phyloP scores from a whole-genome alignment of 2,797 vertebrate species.

The Bradypodion ventrale region DNA sequence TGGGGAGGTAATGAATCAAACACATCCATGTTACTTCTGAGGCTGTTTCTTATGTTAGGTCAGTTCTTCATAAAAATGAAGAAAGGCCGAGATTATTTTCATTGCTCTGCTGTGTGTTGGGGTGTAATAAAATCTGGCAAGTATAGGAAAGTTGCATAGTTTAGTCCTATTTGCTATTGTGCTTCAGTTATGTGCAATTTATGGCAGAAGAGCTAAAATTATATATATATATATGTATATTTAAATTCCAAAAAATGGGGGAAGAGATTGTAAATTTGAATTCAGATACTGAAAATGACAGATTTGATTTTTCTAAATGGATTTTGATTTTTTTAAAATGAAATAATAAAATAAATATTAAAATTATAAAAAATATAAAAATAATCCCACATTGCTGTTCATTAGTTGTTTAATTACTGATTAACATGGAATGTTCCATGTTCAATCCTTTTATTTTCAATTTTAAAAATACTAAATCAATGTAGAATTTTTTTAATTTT shows the following conservation, averaged over 20 bases:
- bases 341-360: too few species aligned
- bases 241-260: background rate
- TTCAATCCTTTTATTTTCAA: background rate
- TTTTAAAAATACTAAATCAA: background rate
- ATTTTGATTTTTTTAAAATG: too few species aligned
- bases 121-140: background rate
- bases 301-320: too few species aligned
- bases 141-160: background rate
- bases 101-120: background rate
- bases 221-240: background rate
- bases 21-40: background rate
- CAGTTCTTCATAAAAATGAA: background rate
- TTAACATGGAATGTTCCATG: background rate
- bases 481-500: background rate
- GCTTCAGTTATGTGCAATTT: background rate
- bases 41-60: background rate
- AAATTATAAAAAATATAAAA: too few species aligned
- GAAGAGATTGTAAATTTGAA: background rate
- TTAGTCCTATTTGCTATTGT: background rate
- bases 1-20: background rate
- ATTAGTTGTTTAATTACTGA: background rate
- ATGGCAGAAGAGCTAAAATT: background rate
- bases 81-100: background rate
- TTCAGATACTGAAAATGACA: too few species aligned
- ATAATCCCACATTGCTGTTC: background rate